Base-by-base conservation (phyloP, 2,113 vertebrate species). In the Prinia subflava region DNA sequence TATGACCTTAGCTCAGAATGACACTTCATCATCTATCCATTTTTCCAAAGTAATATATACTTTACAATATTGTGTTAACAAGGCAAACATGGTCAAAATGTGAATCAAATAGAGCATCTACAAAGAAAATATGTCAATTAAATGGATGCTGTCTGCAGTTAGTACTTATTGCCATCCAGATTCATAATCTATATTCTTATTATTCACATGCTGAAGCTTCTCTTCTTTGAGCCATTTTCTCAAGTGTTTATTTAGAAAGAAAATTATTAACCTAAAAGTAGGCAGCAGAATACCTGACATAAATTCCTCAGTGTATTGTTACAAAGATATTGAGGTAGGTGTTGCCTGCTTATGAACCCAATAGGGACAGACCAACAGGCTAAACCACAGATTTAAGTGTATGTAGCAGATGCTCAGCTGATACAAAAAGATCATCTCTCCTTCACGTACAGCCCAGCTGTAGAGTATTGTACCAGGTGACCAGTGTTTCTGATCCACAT, bases 1-100 rank as follows among this genome's bases (percentile, higher is more conserved):
- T 92, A 83, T 64, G 85, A 13, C 89, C 8, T 94, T 95, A 90
- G 47, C 37, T 87, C 69, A 7, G 96, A 96, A 95, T 89, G 42
- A 80, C 52, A 90, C 35, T 79, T 97, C 70, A 89, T 42, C 65
- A 76, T 55, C 67, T 87, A 93, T 78, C 65, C 5, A 91, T 75
- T 95, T 95, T 94, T 73, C 75, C 73, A 30, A 90, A 95, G 83
- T 92, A 89, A 31, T 41, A 84, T 92, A 73, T 52, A 69, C 49
- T 92, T 96, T 87, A 87, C 55, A 79, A n/a, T 41, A 31, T 5
- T 11, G 8, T 64, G 5, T 13, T 62, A 73, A 71, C 28, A 76
- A 92, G 16, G 22, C 20, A 92, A 75, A 75, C 3, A 1, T 8
- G 37, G 35, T 93, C 71, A 95, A 92, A 94, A 76, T 67, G 11